These are phyloP conservation scores for Oligia latruncula DNA, from an alignment of 2,888 invertebrate species.

Conservation along the genomic window DNA sequence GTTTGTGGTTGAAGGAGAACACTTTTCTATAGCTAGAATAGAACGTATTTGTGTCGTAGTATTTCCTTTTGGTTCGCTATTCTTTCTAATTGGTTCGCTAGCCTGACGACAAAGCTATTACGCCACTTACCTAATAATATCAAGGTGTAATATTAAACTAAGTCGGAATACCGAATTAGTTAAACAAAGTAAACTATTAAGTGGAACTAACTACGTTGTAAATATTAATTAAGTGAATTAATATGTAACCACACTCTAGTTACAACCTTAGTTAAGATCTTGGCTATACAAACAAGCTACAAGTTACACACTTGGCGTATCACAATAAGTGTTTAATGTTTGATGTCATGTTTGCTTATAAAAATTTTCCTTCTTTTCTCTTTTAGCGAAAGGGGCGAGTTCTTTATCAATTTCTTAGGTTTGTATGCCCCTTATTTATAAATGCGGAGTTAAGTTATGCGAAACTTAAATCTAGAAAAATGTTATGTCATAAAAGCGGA, in stretches of 20 bases:
- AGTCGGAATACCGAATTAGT: constrained; percentile 11
- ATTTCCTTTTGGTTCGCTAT: neutral
- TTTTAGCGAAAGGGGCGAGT: neutral
- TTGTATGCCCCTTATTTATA: neutral
- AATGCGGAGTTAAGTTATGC: neutral
- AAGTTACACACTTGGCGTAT: neutral
- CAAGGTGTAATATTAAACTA: constrained; percentile 1
- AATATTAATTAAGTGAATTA: constrained; percentile 33
- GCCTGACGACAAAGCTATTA: neutral
- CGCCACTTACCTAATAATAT: neutral
- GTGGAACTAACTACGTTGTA: constrained; percentile 29
- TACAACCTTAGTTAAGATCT: neutral
- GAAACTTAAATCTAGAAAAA: neutral
- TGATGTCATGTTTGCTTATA: too few relatives aligned
- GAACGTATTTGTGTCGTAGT: neutral
- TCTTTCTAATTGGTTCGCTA: neutral
- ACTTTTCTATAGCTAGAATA: neutral
- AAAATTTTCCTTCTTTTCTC: neutral
- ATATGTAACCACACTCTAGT: neutral
- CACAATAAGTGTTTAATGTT: neutral
- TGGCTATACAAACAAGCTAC: neutral
- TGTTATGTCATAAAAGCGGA: neutral
- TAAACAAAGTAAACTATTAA: neutral
- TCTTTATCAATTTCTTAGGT: neutral
- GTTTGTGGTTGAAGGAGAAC: neutral